Evolutionary conservation across 1,140 invertebrate genomes (phyloP).

Genomic region (Lysiphlebus fabarum): DNA sequence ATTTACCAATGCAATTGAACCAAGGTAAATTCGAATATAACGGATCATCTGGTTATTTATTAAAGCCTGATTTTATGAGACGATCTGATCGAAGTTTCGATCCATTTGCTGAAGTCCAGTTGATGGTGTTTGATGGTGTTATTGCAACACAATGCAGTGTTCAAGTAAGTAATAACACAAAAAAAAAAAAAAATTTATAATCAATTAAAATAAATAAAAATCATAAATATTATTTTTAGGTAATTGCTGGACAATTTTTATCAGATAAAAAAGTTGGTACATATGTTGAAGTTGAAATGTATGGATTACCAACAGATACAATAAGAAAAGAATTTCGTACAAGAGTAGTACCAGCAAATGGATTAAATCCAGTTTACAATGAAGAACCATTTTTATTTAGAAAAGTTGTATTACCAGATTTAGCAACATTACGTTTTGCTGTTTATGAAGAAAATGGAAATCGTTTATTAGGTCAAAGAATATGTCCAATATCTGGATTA

Average conservation of each 20-base stretch:
- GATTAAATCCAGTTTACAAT: constrained; percentile 96
- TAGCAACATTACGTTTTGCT: constrained; percentile 95
- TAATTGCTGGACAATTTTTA: constrained; percentile 98
- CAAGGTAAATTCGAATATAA: constrained; percentile 99
- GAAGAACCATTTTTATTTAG: constrained; percentile 97
- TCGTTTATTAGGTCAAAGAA: constrained; percentile 94
- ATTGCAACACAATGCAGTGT: constrained; percentile 98
- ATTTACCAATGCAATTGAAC: constrained; percentile 99
- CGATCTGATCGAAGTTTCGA: constrained; percentile 94
- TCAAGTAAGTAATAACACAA: constrained; percentile 62
- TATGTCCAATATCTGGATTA: constrained; percentile 94
- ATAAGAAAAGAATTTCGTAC: constrained; percentile 98
- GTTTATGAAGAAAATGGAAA: constrained; percentile 96
- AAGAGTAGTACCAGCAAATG: constrained; percentile 91
- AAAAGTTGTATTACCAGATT: constrained; percentile 96
- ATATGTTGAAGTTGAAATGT: constrained; percentile 99
- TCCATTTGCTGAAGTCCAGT: constrained; percentile 99
- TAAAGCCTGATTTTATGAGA: constrained; percentile 99
- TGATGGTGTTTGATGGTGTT: constrained; percentile 95
- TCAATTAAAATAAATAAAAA: neutral
- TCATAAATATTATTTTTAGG: constrained; percentile 58
- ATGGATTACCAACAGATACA: constrained; percentile 97
- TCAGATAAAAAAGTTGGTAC: constrained; percentile 99
- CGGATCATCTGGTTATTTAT: constrained; percentile 91
- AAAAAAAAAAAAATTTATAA: neutral